phyloP scores from a whole-genome alignment of 37 sponge, comb jelly and placozoan species.

The Tethya wilhelma region DNA sequence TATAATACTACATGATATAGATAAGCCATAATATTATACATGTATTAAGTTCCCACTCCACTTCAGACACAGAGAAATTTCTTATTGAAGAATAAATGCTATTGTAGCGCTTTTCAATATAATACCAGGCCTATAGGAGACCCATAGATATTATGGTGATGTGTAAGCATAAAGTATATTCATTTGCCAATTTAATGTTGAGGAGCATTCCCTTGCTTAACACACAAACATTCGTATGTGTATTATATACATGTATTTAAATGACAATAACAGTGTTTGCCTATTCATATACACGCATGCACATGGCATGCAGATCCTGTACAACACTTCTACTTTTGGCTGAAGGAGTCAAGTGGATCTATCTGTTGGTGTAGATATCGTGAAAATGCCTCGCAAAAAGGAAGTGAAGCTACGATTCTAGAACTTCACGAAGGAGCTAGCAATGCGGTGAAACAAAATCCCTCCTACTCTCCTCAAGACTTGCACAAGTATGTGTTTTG shows the following conservation, averaged over 20 bases:
- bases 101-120: no score
- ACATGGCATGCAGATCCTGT: conserved; percentile 45
- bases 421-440: conserved; percentile 61
- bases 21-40: no score
- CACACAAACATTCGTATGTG: neutral
- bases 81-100: no score
- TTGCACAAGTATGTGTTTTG: conserved; percentile 67
- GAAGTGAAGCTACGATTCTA: conserved; percentile 5
- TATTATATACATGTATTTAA: neutral
- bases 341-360: neutral
- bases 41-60: no score
- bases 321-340: conserved; percentile 61
- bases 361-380: conserved; percentile 50
- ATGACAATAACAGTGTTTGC: no score
- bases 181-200: no score
- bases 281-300: neutral
- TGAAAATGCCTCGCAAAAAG: neutral
- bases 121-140: no score
- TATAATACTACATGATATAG: no score
- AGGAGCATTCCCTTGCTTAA: neutral
- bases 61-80: no score
- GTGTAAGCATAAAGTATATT: no score
- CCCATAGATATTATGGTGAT: no score
- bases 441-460: conserved; percentile 25
- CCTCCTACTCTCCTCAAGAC: conserved; percentile 55